These are phyloP conservation scores for Trichogramma pretiosum DNA, from an alignment of 1,140 invertebrate species.

Conservation along the genomic window DNA sequence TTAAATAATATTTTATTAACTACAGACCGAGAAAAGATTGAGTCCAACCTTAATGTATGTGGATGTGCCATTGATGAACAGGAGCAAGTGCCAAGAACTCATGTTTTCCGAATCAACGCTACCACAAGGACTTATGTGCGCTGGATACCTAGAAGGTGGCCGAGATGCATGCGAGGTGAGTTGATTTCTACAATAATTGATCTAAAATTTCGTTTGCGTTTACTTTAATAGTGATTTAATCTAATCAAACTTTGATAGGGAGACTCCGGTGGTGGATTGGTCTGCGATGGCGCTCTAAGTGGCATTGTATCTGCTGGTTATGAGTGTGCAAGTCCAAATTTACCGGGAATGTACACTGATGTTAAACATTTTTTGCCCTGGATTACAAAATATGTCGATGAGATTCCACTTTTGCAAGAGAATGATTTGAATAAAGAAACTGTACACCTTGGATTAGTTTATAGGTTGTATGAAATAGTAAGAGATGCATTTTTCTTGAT, in stretches of 20 bases:
- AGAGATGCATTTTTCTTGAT: too few species aligned
- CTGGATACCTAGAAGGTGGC: constrained; percentile 15
- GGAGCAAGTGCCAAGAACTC: not conserved
- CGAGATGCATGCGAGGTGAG: constrained; percentile 16
- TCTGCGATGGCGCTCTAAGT: constrained; percentile 11
- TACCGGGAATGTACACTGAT: constrained; percentile 47
- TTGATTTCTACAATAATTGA: not conserved
- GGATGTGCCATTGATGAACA: constrained; percentile 2
- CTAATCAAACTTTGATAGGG: constrained; percentile 15
- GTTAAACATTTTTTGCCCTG: constrained; percentile 22
- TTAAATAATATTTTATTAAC: not conserved
- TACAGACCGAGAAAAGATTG: not conserved
- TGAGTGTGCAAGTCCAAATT: constrained; percentile 39
- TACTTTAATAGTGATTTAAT: too few species aligned
- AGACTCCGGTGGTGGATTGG: constrained; percentile 19
- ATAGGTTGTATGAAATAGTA: too few species aligned
- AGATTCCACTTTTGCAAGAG: too few species aligned
- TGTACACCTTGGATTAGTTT: not conserved
- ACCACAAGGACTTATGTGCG: constrained; percentile 12
- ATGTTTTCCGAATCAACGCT: not conserved
- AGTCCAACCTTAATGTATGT: constrained; percentile 6
- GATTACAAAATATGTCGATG: constrained; percentile 11
- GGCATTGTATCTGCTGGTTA: constrained; percentile 47
- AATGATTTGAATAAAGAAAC: not conserved
- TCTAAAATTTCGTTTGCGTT: too few species aligned